These are phyloP conservation scores for Diaperis boleti DNA, from an alignment of 2,888 invertebrate genomes.

Conservation along the genomic window DNA sequence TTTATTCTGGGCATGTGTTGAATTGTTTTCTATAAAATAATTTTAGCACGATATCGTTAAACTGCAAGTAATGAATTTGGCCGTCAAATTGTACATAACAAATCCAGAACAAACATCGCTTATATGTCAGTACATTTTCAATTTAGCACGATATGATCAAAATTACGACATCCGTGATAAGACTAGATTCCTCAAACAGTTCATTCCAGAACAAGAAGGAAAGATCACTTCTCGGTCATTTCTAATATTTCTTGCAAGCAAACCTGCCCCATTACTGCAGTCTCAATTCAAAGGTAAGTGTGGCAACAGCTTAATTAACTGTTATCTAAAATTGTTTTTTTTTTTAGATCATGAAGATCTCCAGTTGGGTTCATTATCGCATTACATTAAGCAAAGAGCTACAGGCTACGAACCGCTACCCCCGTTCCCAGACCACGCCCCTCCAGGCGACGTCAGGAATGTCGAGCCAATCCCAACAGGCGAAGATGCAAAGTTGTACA, in stretches of 20 bases:
- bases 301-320: too few species aligned
- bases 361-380: slow-evolving; percentile 95
- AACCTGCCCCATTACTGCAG: slow-evolving; percentile 92
- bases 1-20: neutral
- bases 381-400: slow-evolving; percentile 89
- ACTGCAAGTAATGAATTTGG: slow-evolving; percentile 93
- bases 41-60: slow-evolving; percentile 93
- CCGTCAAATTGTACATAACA: slow-evolving; percentile 92
- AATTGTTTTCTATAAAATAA: too few species aligned
- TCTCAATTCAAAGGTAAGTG: slow-evolving; percentile 82
- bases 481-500: slow-evolving; percentile 56
- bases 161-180: slow-evolving; percentile 98
- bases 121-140: slow-evolving; percentile 93
- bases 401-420: slow-evolving; percentile 92
- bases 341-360: slow-evolving; percentile 82
- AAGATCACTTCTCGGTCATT: slow-evolving; percentile 74
- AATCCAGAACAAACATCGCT: slow-evolving; percentile 88
- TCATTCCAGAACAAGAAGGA: slow-evolving; percentile 75
- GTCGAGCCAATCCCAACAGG: slow-evolving; percentile 69
- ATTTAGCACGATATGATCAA: slow-evolving; percentile 94
- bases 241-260: slow-evolving; percentile 89
- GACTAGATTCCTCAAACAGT: slow-evolving; percentile 87
- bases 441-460: slow-evolving; percentile 83
- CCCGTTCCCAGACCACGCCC: slow-evolving; percentile 80
- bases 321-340: too few species aligned